Evolutionary conservation across 2,797 vertebrate genomes (phyloP).

Genomic region (Acrocephalus scirpaceus): DNA sequence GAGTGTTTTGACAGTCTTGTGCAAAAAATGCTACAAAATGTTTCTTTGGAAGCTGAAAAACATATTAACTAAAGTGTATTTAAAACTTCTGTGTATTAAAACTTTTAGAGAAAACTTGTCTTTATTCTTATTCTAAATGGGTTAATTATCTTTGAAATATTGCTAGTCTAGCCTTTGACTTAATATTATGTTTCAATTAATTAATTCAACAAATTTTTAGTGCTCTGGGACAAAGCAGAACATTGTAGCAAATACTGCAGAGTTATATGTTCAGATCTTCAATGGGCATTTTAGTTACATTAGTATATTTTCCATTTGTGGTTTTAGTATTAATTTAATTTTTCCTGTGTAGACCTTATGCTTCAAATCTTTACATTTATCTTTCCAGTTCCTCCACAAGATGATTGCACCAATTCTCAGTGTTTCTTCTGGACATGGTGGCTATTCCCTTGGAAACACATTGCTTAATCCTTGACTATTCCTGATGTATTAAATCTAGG

Average conservation of each 20-base stretch:
- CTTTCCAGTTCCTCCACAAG: not conserved
- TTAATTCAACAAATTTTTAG: not conserved
- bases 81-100: not conserved
- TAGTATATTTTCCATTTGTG: not conserved
- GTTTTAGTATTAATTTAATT: not conserved
- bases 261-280: not conserved
- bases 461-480: conserved; percentile 34
- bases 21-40: not conserved
- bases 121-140: not conserved
- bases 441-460: not conserved
- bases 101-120: not conserved
- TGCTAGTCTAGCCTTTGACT: not conserved
- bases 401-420: not conserved
- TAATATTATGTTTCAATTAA: not conserved
- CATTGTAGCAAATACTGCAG: not conserved
- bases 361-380: not conserved
- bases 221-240: not conserved
- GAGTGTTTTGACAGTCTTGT: not conserved
- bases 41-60: not conserved
- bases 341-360: not conserved
- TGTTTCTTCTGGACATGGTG: not conserved
- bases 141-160: not conserved
- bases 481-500: conserved; percentile 9
- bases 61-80: not conserved
- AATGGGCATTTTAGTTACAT: not conserved